Evolutionary conservation across 37 sponge, comb jelly and placozoan genomes (phyloP).

Genomic region (Spongilla lacustris): DNA sequence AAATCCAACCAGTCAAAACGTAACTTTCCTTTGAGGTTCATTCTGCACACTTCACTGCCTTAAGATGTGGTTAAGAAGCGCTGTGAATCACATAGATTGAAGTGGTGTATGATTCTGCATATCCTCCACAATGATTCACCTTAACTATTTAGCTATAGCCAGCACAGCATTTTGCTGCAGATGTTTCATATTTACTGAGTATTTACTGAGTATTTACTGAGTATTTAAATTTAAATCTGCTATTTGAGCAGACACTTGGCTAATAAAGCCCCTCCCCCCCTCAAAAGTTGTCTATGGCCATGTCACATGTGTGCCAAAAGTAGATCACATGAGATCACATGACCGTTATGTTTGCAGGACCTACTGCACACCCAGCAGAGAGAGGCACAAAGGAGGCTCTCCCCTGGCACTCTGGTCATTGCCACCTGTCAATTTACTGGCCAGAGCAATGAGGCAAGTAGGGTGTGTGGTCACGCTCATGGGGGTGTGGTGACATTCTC

Average conservation of each 20-base stretch:
- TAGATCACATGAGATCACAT: not conserved
- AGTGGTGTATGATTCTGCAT: too few species aligned
- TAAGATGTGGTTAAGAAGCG: too few species aligned
- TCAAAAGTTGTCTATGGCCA: too few species aligned
- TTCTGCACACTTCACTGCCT: too few species aligned
- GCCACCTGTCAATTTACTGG: conserved; percentile 34
- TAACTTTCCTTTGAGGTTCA: too few species aligned
- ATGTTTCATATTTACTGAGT: too few species aligned
- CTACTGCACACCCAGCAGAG: conserved; percentile 23
- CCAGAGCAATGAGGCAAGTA: not conserved
- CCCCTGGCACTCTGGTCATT: conserved; percentile 72
- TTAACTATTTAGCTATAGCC: too few species aligned
- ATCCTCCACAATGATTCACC: too few species aligned
- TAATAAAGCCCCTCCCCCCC: not conserved
- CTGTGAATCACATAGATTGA: too few species aligned
- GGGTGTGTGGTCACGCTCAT: not conserved
- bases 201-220: not conserved
- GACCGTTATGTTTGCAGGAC: conserved; percentile 22
- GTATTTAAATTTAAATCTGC: not conserved
- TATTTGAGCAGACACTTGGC: not conserved
- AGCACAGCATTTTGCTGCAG: too few species aligned
- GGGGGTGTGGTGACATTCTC: not conserved
- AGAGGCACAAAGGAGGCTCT: conserved; percentile 49
- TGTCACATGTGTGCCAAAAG: not conserved
- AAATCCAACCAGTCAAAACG: too few species aligned